These are phyloP conservation scores for Mayetiola destructor DNA, from an alignment of 2,888 invertebrate species.

Conservation along the genomic window DNA sequence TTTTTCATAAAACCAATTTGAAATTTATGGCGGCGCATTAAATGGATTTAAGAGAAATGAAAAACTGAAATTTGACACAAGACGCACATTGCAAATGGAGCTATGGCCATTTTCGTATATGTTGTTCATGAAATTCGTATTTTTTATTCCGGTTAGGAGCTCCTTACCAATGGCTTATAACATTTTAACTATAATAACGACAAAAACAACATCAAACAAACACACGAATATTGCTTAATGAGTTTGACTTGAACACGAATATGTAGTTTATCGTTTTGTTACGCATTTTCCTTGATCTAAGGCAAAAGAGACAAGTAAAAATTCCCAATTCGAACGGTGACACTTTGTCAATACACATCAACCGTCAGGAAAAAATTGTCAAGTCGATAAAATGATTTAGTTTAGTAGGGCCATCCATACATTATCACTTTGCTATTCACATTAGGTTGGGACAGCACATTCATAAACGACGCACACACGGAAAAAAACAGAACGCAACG, in stretches of 20 bases:
- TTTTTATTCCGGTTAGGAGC: neutral
- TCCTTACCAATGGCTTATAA: too few relatives aligned
- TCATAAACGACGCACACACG: too few relatives aligned
- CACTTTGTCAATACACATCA: neutral
- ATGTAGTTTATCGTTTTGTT: too few relatives aligned
- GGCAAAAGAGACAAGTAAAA: neutral
- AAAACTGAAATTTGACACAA: neutral
- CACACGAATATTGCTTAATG: too few relatives aligned
- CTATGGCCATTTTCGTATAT: slow-evolving; percentile 1
- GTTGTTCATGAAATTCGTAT: neutral
- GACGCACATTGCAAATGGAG: slow-evolving; percentile 3
- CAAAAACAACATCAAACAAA: too few relatives aligned
- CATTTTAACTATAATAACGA: too few relatives aligned
- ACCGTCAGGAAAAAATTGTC: neutral
- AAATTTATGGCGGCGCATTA: slow-evolving; percentile 12
- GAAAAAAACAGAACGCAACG: too few relatives aligned
- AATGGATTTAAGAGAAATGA: slow-evolving; percentile 2
- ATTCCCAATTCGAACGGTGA: neutral
- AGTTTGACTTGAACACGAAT: too few relatives aligned
- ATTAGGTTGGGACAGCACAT: too few relatives aligned
- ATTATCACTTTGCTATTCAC: too few relatives aligned
- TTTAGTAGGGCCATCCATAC: too few relatives aligned
- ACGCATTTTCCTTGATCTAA: neutral
- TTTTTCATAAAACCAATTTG: slow-evolving; percentile 8
- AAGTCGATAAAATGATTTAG: slow-evolving; percentile 6